Evolutionary conservation across 2,113 vertebrate species (phyloP).

Genomic region (Psephotus haematonotus): DNA sequence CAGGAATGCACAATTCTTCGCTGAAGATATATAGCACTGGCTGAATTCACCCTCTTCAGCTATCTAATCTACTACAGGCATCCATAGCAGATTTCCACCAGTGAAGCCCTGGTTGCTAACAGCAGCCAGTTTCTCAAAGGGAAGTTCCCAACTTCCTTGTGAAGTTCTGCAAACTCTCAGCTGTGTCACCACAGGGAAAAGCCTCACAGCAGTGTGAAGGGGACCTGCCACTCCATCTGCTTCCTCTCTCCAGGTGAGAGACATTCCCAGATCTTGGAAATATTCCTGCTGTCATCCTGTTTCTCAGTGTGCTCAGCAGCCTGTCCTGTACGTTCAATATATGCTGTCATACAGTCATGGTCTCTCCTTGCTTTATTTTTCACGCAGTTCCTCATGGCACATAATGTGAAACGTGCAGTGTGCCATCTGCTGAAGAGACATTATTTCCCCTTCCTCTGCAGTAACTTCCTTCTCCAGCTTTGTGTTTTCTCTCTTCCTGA

Average conservation of each 20-base stretch:
- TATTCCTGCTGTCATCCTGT: neutral
- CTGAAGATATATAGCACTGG: neutral
- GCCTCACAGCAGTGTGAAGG: neutral
- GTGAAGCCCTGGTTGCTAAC: neutral
- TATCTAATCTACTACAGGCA: neutral
- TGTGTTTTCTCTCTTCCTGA: neutral
- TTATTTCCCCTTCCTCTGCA: neutral
- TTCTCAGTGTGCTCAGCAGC: neutral
- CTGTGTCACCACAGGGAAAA: neutral
- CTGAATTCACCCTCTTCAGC: neutral
- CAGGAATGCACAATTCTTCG: neutral
- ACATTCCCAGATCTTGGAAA: neutral
- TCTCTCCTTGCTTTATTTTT: neutral
- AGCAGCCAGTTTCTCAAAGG: neutral
- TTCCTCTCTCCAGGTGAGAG: neutral
- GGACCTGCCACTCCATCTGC: neutral
- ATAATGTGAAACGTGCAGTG: fast-evolving
- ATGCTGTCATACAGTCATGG: neutral
- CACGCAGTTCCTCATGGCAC: neutral
- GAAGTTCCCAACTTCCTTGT: neutral
- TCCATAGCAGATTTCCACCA: neutral
- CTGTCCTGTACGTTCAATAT: fast-evolving
- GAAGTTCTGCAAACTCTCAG: neutral
- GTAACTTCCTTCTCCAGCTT: neutral
- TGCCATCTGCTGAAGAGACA: neutral